Base-by-base conservation (phyloP, 92 coral and sea anemone species). In the Micromussa lordhowensis region DNA sequence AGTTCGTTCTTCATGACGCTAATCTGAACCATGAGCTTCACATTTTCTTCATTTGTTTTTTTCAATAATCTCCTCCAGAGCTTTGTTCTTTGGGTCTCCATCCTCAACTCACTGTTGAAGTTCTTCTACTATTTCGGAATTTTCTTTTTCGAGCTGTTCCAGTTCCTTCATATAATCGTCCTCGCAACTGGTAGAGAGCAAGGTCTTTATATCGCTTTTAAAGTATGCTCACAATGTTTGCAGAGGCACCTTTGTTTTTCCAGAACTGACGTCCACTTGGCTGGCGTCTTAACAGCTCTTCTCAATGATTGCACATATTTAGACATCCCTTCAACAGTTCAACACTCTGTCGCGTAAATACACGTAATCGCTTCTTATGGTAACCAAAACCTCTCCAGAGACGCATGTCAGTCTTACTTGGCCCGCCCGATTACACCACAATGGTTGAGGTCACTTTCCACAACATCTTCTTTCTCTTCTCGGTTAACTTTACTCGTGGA, bases 21-120 rank as follows among this genome's bases (percentile, higher is more conserved):
- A 9, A 83, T 59, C 49, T 83, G 53, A 31, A 30, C 69, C 44
- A 51, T 2, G 68, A 83, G 54, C 29, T 53, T 73, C n/a, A 22
- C 69, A 28, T 71, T 73, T 34, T 83, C 87, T 30, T n/a, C 30
- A 68, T 83, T 83, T 11, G 55, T 53, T 54, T 70, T n/a, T 35
- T 18, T 32, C 26, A 15, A 72, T 32, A 3, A n/a, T 29, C 35
- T 72, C 55, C n/a, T 59, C 55, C 55, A 72, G 24, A 24, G 31
- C 36, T 72, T 72, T 38, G 40, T 72, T 72, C 70, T 26, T 24
- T 10, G n/a, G 14, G 32, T 64, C 32, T 64, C 70, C 70, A 17
- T 64, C 70, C 24, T 64, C 86, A 30, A 66, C 61, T 77, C 86
- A 82, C 38, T 12, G 59, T 53, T 80, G 49, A 13, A 19, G 72